These are phyloP conservation scores for Tragulus kanchil DNA, from an alignment of 2,113 vertebrate species.

Conservation along the genomic window DNA sequence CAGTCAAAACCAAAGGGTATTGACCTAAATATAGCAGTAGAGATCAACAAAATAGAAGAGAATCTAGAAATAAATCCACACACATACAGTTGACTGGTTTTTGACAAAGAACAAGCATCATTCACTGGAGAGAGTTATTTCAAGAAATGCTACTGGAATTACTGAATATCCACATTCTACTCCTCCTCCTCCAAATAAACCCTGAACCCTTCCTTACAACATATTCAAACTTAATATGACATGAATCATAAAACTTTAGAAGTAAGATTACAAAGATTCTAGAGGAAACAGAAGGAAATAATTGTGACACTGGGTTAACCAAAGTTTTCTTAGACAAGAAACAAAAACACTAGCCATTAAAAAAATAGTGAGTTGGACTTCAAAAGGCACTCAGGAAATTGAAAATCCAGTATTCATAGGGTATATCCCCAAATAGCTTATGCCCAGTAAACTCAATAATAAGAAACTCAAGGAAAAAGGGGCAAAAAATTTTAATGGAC, in stretches of 20 bases:
- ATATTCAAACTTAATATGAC: not conserved
- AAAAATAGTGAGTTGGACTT: not conserved
- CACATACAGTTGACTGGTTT: not conserved
- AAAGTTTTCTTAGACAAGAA: not conserved
- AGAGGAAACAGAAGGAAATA: not conserved
- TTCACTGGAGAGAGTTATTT: not conserved
- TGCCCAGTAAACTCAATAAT: not conserved
- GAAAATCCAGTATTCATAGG: not conserved
- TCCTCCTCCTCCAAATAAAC: not conserved
- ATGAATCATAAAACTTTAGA: not conserved
- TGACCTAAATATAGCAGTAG: not conserved
- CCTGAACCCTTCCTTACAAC: not conserved
- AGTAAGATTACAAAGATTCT: not conserved
- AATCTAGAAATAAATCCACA: not conserved
- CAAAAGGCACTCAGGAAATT: not conserved
- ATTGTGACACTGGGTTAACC: accelerated
- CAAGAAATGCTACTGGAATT: not conserved
- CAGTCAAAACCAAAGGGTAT: not conserved
- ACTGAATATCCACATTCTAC: not conserved
- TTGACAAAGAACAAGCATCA: not conserved
- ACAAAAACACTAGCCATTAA: not conserved
- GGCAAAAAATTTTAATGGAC: not conserved
- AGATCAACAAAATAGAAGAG: not conserved
- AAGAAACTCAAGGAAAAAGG: not conserved
- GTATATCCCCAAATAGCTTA: not conserved